Base-by-base conservation (phyloP, 2,797 vertebrate species). In the Bradypus variegatus region DNA sequence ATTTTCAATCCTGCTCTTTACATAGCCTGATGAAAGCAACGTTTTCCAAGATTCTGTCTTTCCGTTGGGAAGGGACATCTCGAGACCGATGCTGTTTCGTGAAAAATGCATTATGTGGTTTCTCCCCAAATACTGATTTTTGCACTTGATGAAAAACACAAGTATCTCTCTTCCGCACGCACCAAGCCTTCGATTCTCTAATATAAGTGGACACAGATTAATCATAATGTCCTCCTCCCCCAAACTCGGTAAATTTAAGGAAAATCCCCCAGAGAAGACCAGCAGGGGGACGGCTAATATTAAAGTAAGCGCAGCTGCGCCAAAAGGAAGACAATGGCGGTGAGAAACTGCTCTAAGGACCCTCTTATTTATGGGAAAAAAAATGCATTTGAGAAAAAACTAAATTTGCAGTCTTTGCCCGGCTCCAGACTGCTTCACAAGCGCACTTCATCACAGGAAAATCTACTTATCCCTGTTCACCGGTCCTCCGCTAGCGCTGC, bases 101-200 rank as follows among this genome's bases (percentile, higher is more conserved):
- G 88, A 80, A 72, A 94, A 92, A 93, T 36, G 55, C 90, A 84
- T 93, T 84, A 73, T 58, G 86, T 60, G 80, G 38, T 48, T 70
- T 88, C 65, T 48, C 64, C 38, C n/a, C 50, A 29, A 78, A 83
- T 31, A 69, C 73, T 58, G 72, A 88, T 53, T 90, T 96, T 94
- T 90, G 64, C 75, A 60, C 81, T 93, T 79, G 41, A 91, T 91
- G 87, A 92, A 90, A 94, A 91, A 78, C 73, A 70, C 75, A 84
- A 92, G 33, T 38, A 18, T 81, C 86, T 89, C 60, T 64, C 53
- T 62, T 90, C 36, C 88, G 80, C 53, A n/a, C 0, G 33, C 25
- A 84, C 69, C 31, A n/a, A 91, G 27, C 70, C 41, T 81, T 86
- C 69, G 79, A 1, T 62, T 89, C 75, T 60, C 21, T 41, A 62